Evolutionary conservation across 2,113 vertebrate genomes (phyloP).

Genomic region (Rhea americana): DNA sequence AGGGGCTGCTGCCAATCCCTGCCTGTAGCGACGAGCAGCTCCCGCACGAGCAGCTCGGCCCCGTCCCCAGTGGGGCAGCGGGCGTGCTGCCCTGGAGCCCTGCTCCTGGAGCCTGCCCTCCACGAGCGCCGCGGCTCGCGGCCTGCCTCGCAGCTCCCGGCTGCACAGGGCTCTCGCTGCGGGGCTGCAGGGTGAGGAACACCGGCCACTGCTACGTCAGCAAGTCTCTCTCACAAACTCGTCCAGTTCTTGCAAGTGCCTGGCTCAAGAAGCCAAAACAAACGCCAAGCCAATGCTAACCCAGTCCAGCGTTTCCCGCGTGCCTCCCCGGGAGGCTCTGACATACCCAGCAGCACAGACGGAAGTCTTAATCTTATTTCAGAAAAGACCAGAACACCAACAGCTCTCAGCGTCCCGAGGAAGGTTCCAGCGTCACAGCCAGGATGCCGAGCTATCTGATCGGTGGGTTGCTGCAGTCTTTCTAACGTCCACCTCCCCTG

Average conservation of each 20-base stretch:
- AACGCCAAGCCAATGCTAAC: fast-evolving
- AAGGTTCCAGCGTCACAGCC: background rate
- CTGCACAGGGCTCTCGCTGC: fast-evolving
- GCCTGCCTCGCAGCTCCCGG: background rate
- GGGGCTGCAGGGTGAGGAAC: fast-evolving
- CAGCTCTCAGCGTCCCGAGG: background rate
- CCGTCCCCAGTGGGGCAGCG: no score
- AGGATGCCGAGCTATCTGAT: background rate
- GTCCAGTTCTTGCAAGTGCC: background rate
- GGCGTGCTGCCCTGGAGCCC: background rate
- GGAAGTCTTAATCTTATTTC: background rate
- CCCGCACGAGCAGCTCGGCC: background rate
- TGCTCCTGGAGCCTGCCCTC: background rate
- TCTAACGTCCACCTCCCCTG: background rate
- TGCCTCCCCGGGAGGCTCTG: background rate
- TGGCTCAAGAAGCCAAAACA: background rate
- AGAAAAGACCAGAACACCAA: background rate
- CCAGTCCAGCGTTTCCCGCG: background rate
- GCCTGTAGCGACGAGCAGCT: fast-evolving
- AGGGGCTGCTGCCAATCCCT: fast-evolving
- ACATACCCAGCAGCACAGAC: background rate
- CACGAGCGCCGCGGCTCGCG: fast-evolving
- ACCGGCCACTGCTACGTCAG: background rate
- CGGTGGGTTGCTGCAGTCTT: background rate
- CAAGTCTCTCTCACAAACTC: background rate